phyloP scores from a whole-genome alignment of 1,140 invertebrate species.

The Ceratina japonica region DNA sequence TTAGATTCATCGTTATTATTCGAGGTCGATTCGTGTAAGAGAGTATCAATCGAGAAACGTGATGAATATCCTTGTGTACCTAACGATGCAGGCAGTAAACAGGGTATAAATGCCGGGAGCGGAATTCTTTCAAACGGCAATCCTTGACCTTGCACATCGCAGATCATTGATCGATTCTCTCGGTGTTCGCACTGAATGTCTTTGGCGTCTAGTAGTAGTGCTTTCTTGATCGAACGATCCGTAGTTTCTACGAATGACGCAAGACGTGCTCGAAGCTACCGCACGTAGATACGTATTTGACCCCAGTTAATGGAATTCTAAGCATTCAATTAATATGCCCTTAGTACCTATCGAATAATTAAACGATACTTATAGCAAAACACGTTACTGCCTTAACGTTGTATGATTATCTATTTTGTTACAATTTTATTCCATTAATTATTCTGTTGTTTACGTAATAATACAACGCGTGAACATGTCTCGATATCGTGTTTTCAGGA shows the following conservation, averaged over 20 bases:
- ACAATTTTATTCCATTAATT: not conserved
- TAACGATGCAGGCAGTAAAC: not conserved
- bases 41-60: not conserved
- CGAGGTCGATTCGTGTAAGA: too few relatives aligned
- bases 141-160: slow-evolving; percentile 14
- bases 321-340: slow-evolving; percentile 64
- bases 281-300: slow-evolving; percentile 52
- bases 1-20: too few relatives aligned
- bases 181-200: not conserved
- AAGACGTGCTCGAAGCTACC: slow-evolving; percentile 30
- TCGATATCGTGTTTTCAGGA: too few relatives aligned
- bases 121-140: slow-evolving; percentile 7
- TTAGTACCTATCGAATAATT: slow-evolving; percentile 52
- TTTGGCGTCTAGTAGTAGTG: slow-evolving; percentile 11
- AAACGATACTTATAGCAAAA: slow-evolving; percentile 35
- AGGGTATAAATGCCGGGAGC: not conserved
- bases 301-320: slow-evolving; percentile 56
- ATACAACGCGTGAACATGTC: too few relatives aligned
- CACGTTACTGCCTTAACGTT: not conserved
- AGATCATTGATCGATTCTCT: slow-evolving; percentile 39
- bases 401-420: not conserved
- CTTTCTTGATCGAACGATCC: slow-evolving; percentile 35
- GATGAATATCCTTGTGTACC: not conserved
- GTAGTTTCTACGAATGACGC: slow-evolving; percentile 48
- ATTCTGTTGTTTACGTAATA: too few relatives aligned